Evolutionary conservation across 2,797 vertebrate species (phyloP), one percentile per base, ranked within the genome.

Genomic region (Atherinosoma microstoma): DNA sequence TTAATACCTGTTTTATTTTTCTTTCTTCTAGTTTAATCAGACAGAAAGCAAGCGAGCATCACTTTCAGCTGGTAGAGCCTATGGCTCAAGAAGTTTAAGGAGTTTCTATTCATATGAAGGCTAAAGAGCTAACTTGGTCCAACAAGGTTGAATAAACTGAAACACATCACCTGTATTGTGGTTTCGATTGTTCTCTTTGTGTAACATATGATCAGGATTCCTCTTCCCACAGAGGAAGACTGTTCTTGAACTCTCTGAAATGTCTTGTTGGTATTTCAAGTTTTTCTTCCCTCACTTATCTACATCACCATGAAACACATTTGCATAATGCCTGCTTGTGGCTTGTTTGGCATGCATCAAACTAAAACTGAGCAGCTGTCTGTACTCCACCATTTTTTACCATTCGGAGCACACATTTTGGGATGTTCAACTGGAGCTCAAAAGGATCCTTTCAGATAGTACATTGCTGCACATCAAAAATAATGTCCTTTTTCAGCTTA

Each of bases 271-370:
- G 22, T 24, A 53, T 29, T 54, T 12, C 24, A 71, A 61, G 58
- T 63, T 76, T 74, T 79, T 70, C 66, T 54, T 63, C 66, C 56
- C 75, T 76, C 1, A 47, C 61, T 32, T 32, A 63, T 63, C 29
- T 63, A 47, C 61, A 47, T 29, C 62, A 64, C 30, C 62, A 49
- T 51, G 62, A 64, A 49, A 35, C 62, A 49, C 20, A 49, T 51
- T 64, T 64, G 42, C 42, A 64, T 49, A 51, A 64, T 64, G 42
- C n/a, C 20, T 34, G 30, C 62, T 64, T n/a, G n/a, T 35, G 30
- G 63, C 20, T 35, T 53, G 30, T 35, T 64, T 64, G n/a, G 32
- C n/a, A 64, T 3, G 13, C 45, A 6, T 53, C 32, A 53, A 24
- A 51, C n/a, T 34, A 64, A 34, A 12, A 34, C n/a, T 49, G 2